Percentiles rank a stretch among this genome's conserved stretches.
Conservation (phyloP, 2,113 vertebrate species). For the Anoura caudifer region DNA sequence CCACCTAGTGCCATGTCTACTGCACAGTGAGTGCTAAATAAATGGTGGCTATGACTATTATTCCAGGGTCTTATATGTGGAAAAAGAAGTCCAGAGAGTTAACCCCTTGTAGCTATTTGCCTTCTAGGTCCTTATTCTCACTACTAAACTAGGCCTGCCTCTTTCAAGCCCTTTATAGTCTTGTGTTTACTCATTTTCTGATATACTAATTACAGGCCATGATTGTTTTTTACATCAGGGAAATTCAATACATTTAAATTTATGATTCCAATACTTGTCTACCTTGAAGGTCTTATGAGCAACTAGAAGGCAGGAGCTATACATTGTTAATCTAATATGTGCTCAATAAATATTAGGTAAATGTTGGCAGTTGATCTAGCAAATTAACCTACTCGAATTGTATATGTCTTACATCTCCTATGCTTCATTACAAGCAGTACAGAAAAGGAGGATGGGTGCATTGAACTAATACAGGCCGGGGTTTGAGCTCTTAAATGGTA, state of each 20-base stretch:
- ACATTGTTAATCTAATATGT: not conserved
- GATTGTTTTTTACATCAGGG: not conserved
- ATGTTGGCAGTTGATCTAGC: not conserved
- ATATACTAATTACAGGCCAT: not conserved
- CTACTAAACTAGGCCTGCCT: not conserved
- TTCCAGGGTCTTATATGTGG: not conserved
- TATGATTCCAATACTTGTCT: not conserved
- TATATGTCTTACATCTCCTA: not conserved
- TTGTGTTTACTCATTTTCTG: not conserved
- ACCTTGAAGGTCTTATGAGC: not conserved
- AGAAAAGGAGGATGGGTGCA: not conserved
- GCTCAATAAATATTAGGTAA: not conserved
- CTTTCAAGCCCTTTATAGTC: conserved; percentile 4
- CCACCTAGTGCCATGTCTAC: not conserved
- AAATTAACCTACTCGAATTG: not conserved
- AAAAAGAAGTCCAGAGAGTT: not conserved
- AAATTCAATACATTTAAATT: conserved; percentile 8
- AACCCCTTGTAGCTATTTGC: not conserved
- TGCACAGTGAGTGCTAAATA: not conserved
- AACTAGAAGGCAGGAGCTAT: not conserved
- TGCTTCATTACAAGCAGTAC: not conserved
- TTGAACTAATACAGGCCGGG: not conserved
- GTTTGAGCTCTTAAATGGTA: not conserved
- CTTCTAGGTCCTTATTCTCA: not conserved
- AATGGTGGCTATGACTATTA: not conserved